phyloP scores from a whole-genome alignment of 2,888 invertebrate species.

The Coremacera marginata region DNA sequence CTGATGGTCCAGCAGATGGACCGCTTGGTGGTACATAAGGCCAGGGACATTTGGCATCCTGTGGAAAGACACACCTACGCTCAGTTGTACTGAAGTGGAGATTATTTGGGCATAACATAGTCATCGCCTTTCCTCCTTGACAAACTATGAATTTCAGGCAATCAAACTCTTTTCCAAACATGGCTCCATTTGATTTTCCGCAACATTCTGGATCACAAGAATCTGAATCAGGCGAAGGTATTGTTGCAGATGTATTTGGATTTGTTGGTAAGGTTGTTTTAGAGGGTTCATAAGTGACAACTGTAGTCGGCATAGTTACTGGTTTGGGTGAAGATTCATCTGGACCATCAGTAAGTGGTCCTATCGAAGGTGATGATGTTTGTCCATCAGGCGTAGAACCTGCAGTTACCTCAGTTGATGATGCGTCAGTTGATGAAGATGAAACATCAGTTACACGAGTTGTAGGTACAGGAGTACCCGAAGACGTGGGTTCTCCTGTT shows the following conservation, averaged over 20 bases:
- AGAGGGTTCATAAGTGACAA: neutral
- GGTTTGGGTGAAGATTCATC: neutral
- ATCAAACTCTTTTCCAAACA: conserved; percentile 34
- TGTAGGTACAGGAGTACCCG: too few relatives aligned
- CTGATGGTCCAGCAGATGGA: conserved; percentile 60
- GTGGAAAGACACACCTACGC: conserved; percentile 55
- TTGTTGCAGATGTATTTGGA: conserved; percentile 31
- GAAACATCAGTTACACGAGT: too few relatives aligned
- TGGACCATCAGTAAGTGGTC: neutral
- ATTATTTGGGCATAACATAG: conserved; percentile 53
- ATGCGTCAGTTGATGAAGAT: neutral
- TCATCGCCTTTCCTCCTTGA: conserved; percentile 34
- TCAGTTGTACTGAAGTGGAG: conserved; percentile 51
- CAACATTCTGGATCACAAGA: conserved; percentile 44
- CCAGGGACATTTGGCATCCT: conserved; percentile 54
- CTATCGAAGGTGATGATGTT: neutral
- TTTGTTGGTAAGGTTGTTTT: conserved; percentile 7
- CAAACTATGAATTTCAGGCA: conserved; percentile 51
- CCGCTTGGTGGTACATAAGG: conserved; percentile 55
- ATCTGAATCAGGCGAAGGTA: conserved; percentile 23
- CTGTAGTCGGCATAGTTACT: neutral
- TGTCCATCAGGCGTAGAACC: too few relatives aligned
- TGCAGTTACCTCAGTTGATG: too few relatives aligned
- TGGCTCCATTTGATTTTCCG: conserved; percentile 30
- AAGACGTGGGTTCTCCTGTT: neutral